These are phyloP conservation scores for Xestia xanthographa DNA, from an alignment of 2,888 invertebrate genomes.

Conservation along the genomic window DNA sequence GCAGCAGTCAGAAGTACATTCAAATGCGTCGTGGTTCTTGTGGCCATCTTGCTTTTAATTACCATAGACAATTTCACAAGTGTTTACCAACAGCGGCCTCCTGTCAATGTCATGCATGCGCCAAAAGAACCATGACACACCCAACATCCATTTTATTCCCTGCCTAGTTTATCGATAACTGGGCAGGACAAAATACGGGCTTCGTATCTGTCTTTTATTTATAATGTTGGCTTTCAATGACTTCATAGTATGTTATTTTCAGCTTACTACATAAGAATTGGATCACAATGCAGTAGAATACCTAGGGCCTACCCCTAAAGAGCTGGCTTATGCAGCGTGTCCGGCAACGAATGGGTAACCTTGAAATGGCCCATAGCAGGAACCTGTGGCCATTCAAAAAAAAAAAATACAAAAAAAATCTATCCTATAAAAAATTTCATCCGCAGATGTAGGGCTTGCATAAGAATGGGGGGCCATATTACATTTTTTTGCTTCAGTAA, in stretches of 20 bases:
- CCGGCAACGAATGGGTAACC: too few species aligned
- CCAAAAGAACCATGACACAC: neutral
- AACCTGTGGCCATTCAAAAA: too few species aligned
- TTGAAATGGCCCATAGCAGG: too few species aligned
- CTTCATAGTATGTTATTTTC: neutral
- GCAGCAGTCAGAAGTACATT: conserved; percentile 17
- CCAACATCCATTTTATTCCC: neutral
- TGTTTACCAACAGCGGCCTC: neutral
- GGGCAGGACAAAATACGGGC: neutral
- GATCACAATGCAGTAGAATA: conserved; percentile 46
- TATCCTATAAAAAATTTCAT: too few species aligned
- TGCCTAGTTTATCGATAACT: neutral
- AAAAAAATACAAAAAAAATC: too few species aligned
- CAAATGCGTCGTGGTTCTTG: neutral
- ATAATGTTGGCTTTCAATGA: neutral
- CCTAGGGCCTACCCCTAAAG: neutral
- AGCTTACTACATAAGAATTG: conserved; percentile 22
- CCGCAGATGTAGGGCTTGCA: too few species aligned
- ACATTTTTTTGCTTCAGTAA: too few species aligned
- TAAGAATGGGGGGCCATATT: too few species aligned
- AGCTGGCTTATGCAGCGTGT: conserved; percentile 8
- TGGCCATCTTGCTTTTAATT: neutral
- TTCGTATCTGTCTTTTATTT: neutral
- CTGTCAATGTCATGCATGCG: neutral
- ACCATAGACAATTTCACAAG: neutral